Evolutionary conservation across 2,797 vertebrate genomes (phyloP).

Genomic region (Spinus olivaceus): DNA sequence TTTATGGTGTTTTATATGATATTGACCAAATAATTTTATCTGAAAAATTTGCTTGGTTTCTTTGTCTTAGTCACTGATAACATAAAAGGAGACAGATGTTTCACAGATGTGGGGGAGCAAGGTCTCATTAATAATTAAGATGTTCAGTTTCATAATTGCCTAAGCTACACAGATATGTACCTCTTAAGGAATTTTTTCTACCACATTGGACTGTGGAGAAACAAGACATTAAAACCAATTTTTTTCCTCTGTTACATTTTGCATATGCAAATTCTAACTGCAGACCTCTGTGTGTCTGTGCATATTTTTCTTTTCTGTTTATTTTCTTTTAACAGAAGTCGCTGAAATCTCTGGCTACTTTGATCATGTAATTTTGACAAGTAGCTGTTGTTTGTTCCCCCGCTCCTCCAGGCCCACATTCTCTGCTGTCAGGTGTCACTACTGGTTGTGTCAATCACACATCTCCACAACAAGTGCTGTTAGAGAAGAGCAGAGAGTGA

Average conservation of each 20-base stretch:
- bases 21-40: not conserved
- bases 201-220: not conserved
- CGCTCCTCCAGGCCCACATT: not conserved
- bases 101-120: not conserved
- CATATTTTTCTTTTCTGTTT: constrained; percentile 44
- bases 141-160: not conserved
- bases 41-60: not conserved
- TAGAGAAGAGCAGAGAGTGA: not conserved
- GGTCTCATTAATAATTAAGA: constrained; percentile 20
- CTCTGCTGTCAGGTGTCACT: constrained; percentile 7
- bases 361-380: constrained; percentile 37
- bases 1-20: not conserved
- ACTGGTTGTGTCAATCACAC: constrained; percentile 30
- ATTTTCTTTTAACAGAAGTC: constrained; percentile 38
- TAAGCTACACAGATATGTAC: not conserved
- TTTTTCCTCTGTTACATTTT: not conserved
- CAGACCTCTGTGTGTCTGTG: not conserved
- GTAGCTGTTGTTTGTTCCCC: not conserved
- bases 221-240: constrained; percentile 16
- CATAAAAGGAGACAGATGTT: not conserved
- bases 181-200: constrained; percentile 8
- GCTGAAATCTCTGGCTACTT: constrained; percentile 27
- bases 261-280: constrained; percentile 32
- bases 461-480: not conserved
- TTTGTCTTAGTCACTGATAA: not conserved